Evolutionary conservation across 2,797 vertebrate genomes (phyloP).

Genomic region (Catharus ustulatus): DNA sequence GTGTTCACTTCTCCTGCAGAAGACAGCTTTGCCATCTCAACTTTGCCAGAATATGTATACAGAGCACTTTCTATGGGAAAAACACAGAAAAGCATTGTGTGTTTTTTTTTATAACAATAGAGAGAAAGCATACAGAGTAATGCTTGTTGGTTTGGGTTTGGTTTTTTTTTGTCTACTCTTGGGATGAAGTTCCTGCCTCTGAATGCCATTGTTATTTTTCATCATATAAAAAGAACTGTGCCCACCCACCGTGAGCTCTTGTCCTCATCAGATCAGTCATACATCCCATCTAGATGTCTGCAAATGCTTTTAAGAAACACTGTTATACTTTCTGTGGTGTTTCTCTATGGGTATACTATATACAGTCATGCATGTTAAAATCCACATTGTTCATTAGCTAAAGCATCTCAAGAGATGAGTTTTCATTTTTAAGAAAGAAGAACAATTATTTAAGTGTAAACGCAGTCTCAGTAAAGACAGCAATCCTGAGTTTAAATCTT

Average conservation of each 20-base stretch:
- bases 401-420: conserved; percentile 2
- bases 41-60: not conserved
- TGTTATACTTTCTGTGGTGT: not conserved
- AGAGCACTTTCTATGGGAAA: not conserved
- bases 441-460: not conserved
- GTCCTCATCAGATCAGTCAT: not conserved
- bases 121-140: not conserved
- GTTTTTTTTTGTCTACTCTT: not conserved
- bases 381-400: not conserved
- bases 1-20: not conserved
- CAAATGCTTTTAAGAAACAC: not conserved
- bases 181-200: not conserved
- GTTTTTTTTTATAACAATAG: not conserved
- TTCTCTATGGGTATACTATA: not conserved
- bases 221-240: not conserved
- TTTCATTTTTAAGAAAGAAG: not conserved
- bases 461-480: not conserved
- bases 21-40: not conserved
- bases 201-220: not conserved
- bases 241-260: not conserved
- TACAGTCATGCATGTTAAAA: not conserved
- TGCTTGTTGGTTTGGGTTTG: not conserved
- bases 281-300: not conserved
- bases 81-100: not conserved
- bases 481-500: not conserved